These are phyloP conservation scores for Harpagoxenus sublaevis DNA, from an alignment of 2,888 invertebrate species.

Conservation along the genomic window DNA sequence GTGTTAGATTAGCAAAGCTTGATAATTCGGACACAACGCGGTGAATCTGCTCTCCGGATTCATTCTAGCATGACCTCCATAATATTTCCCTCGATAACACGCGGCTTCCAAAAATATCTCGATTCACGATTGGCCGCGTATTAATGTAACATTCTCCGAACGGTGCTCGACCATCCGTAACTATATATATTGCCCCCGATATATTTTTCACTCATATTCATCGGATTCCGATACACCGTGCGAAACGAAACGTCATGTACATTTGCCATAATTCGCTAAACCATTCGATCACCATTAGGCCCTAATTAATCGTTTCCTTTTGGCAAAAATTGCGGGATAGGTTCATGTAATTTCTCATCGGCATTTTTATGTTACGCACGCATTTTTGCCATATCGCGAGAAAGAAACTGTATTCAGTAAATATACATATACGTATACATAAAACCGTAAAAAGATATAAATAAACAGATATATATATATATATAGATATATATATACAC, in stretches of 20 bases:
- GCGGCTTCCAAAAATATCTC: slow-evolving; percentile 8
- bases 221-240: slow-evolving; percentile 29
- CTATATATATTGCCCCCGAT: background rate
- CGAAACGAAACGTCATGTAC: slow-evolving; percentile 4
- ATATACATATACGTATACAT: slow-evolving; percentile 74
- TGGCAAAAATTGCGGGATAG: background rate
- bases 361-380: background rate
- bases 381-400: slow-evolving; percentile 44
- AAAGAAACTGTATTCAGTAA: slow-evolving; percentile 65
- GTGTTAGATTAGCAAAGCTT: slow-evolving; percentile 21
- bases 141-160: slow-evolving; percentile 21
- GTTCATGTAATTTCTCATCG: background rate
- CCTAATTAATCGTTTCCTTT: slow-evolving; percentile 7
- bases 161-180: background rate
- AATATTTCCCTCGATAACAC: background rate
- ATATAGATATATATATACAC: background rate
- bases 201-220: slow-evolving; percentile 15
- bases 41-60: background rate
- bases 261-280: background rate
- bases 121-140: background rate
- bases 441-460: slow-evolving; percentile 65
- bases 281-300: slow-evolving; percentile 8
- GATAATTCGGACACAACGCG: background rate
- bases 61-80: background rate
- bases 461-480: slow-evolving; percentile 56